Conservation (phyloP, 37 sponge, comb jelly and placozoan genomes). For the Chondrilla cf. caribensis region DNA sequence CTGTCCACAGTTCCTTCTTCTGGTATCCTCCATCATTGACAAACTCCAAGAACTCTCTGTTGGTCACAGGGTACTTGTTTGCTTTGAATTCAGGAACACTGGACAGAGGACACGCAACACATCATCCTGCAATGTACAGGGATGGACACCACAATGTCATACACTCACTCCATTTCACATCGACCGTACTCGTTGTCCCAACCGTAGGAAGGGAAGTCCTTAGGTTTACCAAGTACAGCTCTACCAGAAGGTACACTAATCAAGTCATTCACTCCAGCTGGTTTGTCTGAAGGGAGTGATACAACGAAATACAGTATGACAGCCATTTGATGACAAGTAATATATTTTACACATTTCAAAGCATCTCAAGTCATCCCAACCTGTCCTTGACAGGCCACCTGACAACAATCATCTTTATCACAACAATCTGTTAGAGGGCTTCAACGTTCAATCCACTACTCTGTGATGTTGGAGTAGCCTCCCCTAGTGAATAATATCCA, state of each 20-base stretch:
- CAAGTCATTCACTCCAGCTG: conserved; percentile 63
- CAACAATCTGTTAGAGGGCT: too few species aligned
- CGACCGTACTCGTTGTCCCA: conserved; percentile 94
- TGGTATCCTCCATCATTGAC: conserved; percentile 75
- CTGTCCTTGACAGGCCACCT: too few species aligned
- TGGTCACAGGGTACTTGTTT: conserved; percentile 67
- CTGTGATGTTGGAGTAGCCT: too few species aligned
- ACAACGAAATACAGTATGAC: too few species aligned
- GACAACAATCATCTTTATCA: too few species aligned
- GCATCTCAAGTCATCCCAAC: too few species aligned
- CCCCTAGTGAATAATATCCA: too few species aligned
- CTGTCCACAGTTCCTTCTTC: conserved; percentile 69
- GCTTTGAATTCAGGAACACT: conserved; percentile 86
- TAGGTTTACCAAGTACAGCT: conserved; percentile 69
- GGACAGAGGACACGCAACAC: conserved; percentile 8
- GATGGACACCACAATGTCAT: too few species aligned
- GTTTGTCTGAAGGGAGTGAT: conserved; percentile 22
- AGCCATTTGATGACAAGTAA: too few species aligned
- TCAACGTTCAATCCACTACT: too few species aligned
- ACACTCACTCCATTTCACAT: conserved; percentile 52
- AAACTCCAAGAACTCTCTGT: conserved; percentile 80
- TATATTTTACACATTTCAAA: too few species aligned
- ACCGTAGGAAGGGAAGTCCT: conserved; percentile 83
- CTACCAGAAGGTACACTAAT: conserved; percentile 50
- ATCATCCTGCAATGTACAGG: neutral